Base-by-base conservation (phyloP, 2,113 vertebrate genomes). In the Uropsilus gracilis region DNA sequence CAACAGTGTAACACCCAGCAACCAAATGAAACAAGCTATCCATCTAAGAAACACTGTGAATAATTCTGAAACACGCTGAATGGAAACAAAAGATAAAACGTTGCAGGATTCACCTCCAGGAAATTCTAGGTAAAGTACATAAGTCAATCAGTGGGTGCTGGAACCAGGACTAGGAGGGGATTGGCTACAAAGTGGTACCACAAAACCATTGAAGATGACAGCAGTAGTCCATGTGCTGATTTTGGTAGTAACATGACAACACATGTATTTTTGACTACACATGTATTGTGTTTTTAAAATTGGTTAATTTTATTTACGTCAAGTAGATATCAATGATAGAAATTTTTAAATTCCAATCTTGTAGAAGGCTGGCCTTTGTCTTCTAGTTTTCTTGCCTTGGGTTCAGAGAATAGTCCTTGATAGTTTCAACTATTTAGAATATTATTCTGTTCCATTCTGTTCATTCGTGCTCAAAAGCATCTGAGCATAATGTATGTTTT, bases 371-470 rank as follows among this genome's bases (percentile, higher is more conserved):
- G n/a, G 57, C 11, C 44, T 86, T 53, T 53, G 34, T 86, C 71
- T 82, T 90, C 34, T 55, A 81, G 32, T 71, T 81, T 64, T 57
- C 64, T 12, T 69, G 42, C 16, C 53, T 93, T 86, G 39, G 39
- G 34, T 91, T 94, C 53, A 82, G 59, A 84, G 18, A 71, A 37
- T 18, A 63, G 69, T 63, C 4, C 32, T 69, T 64, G 37, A 77
- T 95, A 42, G 17, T 69, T 76, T 92, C 32, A 83, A 77, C 26
- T n/a, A 89, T 20, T 91, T 81, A 86, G 80, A 90, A 82, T 55
- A 59, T 71, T 87, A 64, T 24, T 26, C 30, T 61, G 48, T 34
- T 37, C 39, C 42, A 30, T 57, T 50, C 71, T 46, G 68, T 26
- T 68, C 53, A 59, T 57, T 73, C 68, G 48, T 68, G 66, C 14